These are phyloP conservation scores for Drosophila neotestacea DNA, from an alignment of 2,888 invertebrate species.

Conservation along the genomic window DNA sequence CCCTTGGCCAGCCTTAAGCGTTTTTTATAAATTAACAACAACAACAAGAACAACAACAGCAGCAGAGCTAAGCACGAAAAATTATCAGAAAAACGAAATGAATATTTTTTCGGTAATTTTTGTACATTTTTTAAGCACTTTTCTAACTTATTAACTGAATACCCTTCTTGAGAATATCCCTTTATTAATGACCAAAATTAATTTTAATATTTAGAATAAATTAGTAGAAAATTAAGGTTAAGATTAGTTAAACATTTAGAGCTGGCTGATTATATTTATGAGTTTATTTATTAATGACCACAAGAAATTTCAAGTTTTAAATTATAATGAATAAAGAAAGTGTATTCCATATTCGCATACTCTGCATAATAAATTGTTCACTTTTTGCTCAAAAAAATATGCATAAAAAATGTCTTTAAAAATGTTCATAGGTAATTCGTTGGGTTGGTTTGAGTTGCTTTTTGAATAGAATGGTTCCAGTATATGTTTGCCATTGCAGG, in stretches of 20 bases:
- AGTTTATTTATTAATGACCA: no score
- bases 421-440: slow-evolving; percentile 40
- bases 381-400: slow-evolving; percentile 13
- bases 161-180: background rate
- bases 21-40: slow-evolving; percentile 77
- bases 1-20: slow-evolving; percentile 64
- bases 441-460: slow-evolving; percentile 21
- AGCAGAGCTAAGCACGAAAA: slow-evolving; percentile 42
- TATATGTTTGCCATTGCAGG: slow-evolving; percentile 17
- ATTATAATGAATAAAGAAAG: background rate
- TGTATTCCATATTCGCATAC: slow-evolving; percentile 11
- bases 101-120: slow-evolving; percentile 68
- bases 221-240: no score
- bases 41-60: slow-evolving; percentile 42
- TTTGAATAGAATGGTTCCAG: slow-evolving; percentile 10
- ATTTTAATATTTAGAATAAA: background rate
- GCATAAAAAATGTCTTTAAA: slow-evolving; percentile 41
- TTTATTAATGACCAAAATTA: no score
- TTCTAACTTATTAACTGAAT: background rate
- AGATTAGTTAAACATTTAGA: no score
- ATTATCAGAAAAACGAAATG: slow-evolving; percentile 67
- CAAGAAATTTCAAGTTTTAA: no score
- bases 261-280: no score
- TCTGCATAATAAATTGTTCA: no score
- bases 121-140: background rate